Percentiles rank a stretch among this genome's conserved stretches.
These are phyloP conservation scores for Nestor notabilis DNA, from an alignment of 2,113 vertebrate species.

Conservation along the genomic window DNA sequence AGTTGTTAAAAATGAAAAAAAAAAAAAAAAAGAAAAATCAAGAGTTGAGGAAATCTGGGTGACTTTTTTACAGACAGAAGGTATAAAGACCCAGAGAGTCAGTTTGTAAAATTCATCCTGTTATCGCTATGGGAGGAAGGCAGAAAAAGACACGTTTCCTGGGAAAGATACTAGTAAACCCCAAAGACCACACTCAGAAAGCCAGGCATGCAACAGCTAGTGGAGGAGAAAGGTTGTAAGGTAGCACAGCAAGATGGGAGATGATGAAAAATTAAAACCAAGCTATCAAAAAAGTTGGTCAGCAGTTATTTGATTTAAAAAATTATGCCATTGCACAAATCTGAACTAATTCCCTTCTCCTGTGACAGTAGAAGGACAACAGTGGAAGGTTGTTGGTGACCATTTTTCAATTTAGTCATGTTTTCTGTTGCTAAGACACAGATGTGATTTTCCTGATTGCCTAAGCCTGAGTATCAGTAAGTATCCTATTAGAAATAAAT, in stretches of 20 bases:
- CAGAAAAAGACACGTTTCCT: background rate
- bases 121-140: background rate
- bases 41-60: background rate
- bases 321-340: background rate
- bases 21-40: background rate
- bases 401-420: slow-evolving; percentile 17
- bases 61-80: background rate
- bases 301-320: background rate
- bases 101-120: background rate
- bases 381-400: background rate
- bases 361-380: background rate
- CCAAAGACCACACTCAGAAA: background rate
- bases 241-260: background rate
- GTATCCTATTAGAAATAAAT: slow-evolving; percentile 31
- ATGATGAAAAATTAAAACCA: background rate
- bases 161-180: background rate
- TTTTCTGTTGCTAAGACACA: slow-evolving; percentile 67
- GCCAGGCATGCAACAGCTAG: background rate
- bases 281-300: background rate
- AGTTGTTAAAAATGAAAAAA: background rate
- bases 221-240: background rate
- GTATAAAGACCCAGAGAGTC: background rate
- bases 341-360: background rate
- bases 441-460: background rate
- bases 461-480: slow-evolving; percentile 19